These are phyloP conservation scores for Drosophila pandora DNA, from an alignment of 1,140 invertebrate species.

Conservation along the genomic window DNA sequence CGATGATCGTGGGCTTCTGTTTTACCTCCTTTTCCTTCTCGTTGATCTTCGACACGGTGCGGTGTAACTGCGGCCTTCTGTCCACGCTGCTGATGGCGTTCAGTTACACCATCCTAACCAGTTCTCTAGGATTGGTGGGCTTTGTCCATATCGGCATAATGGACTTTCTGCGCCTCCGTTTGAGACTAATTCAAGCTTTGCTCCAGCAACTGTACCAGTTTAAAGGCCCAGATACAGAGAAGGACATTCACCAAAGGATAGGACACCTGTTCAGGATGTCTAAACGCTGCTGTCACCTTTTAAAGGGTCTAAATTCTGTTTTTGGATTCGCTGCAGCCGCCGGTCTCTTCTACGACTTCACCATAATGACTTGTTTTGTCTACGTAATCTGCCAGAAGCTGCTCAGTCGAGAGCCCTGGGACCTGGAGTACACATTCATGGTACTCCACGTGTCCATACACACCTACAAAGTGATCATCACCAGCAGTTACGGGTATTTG, in stretches of 20 bases:
- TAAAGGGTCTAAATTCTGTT: slow-evolving; percentile 54
- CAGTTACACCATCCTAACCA: slow-evolving; percentile 54
- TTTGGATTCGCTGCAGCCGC: slow-evolving; percentile 50
- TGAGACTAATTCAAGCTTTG: slow-evolving; percentile 55
- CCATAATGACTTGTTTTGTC: slow-evolving; percentile 65
- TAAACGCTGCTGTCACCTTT: slow-evolving; percentile 45
- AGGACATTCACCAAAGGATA: slow-evolving; percentile 25
- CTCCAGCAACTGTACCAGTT: slow-evolving; percentile 37
- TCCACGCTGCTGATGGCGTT: slow-evolving; percentile 60
- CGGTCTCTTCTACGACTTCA: slow-evolving; percentile 72
- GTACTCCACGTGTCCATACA: slow-evolving; percentile 52
- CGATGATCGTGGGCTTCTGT: slow-evolving; percentile 25
- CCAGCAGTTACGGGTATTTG: slow-evolving; percentile 59
- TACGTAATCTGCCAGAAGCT: slow-evolving; percentile 74
- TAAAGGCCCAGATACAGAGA: not conserved
- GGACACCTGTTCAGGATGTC: slow-evolving; percentile 39
- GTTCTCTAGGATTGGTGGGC: slow-evolving; percentile 42
- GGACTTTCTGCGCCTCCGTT: slow-evolving; percentile 68
- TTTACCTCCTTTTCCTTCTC: slow-evolving; percentile 43
- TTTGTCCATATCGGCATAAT: slow-evolving; percentile 67
- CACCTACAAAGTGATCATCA: slow-evolving; percentile 66
- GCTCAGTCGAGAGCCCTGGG: slow-evolving; percentile 29
- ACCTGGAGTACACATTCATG: slow-evolving; percentile 56
- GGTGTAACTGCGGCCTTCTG: slow-evolving; percentile 53
- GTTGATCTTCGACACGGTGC: slow-evolving; percentile 49